Conservation (phyloP, 2,797 vertebrate genomes). For the Petrocephalus sullivani region DNA sequence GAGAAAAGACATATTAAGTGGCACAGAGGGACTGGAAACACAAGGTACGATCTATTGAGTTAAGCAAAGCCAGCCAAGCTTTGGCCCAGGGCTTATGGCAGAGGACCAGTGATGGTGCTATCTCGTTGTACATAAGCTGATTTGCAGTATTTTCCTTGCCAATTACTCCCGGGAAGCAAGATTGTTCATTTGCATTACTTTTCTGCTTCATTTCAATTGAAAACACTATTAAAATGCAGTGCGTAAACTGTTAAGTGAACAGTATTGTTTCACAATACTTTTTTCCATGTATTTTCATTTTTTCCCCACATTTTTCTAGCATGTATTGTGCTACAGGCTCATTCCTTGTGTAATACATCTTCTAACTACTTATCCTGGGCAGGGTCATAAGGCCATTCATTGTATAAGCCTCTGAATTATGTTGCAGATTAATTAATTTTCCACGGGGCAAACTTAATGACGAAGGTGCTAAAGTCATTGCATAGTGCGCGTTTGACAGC, state of each 20-base stretch:
- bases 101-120: neutral
- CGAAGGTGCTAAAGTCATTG: neutral
- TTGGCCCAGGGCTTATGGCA: constrained; percentile 5
- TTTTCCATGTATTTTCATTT: no score
- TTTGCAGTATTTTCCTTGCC: neutral
- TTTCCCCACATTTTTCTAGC: neutral
- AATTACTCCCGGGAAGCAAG: neutral
- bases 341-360: neutral
- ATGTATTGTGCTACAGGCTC: neutral
- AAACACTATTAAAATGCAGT: neutral
- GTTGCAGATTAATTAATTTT: neutral
- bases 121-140: neutral
- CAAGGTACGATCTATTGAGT: constrained; percentile 6
- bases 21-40: neutral
- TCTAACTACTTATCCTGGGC: neutral
- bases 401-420: neutral
- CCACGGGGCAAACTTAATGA: neutral
- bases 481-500: neutral
- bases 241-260: neutral
- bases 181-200: neutral
- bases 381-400: neutral
- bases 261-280: no score
- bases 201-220: neutral
- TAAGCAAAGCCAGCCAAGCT: neutral
- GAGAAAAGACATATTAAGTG: neutral